Evolutionary conservation across 2,797 vertebrate species (phyloP).

Genomic region (Cuniculus paca): DNA sequence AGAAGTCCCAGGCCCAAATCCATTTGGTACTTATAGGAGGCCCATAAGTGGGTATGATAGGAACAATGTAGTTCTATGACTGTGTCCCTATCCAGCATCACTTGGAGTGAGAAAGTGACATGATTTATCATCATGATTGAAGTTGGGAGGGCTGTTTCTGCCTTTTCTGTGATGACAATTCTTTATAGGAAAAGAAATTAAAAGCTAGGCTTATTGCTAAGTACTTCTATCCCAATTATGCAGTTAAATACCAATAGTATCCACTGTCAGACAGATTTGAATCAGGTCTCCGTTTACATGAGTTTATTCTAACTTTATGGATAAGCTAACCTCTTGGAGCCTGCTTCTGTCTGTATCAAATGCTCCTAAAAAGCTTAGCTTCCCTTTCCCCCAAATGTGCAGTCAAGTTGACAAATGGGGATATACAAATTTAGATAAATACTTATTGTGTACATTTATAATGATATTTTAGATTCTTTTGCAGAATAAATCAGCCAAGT

Average conservation of each 20-base stretch:
- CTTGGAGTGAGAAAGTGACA: neutral
- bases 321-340: accelerated
- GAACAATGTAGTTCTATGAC: neutral
- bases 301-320: neutral
- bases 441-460: neutral
- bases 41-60: neutral
- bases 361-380: neutral
- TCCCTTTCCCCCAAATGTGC: accelerated
- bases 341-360: neutral
- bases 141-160: neutral
- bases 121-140: neutral
- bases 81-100: neutral
- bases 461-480: neutral
- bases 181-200: constrained; percentile 23
- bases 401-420: neutral
- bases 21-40: neutral
- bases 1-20: neutral
- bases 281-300: neutral
- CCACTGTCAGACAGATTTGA: neutral
- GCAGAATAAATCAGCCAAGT: neutral
- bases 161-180: neutral
- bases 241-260: neutral
- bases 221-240: neutral
- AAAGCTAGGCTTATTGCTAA: neutral
- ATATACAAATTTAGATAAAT: neutral